Conservation (phyloP, 2,888 invertebrate genomes). For the Troides aeacus region DNA sequence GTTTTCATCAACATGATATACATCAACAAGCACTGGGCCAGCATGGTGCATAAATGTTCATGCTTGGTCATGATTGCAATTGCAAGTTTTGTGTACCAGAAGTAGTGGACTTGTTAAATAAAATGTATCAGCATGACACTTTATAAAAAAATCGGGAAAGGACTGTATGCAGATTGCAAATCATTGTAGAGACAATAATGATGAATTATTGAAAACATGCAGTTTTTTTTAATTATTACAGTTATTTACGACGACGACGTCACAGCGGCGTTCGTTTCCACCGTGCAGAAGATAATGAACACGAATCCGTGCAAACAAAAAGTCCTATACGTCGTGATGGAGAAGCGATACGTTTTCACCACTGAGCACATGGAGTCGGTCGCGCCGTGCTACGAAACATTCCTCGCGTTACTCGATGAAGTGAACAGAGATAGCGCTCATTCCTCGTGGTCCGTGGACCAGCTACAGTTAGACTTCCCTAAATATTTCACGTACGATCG, state of each 20-base stretch:
- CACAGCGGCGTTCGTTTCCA: constrained; percentile 88
- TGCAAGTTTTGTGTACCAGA: too few species aligned
- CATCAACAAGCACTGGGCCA: too few species aligned
- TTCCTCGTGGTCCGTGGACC: constrained; percentile 80
- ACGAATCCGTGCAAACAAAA: constrained; percentile 73
- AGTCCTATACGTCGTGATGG: constrained; percentile 86
- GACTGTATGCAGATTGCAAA: too few species aligned
- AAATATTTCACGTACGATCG: constrained; percentile 91
- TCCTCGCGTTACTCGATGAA: constrained; percentile 81
- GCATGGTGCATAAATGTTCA: too few species aligned
- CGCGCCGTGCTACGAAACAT: constrained; percentile 94
- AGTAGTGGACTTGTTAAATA: too few species aligned
- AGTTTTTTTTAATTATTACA: constrained; percentile 58
- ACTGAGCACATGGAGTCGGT: constrained; percentile 87
- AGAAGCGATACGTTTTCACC: constrained; percentile 93
- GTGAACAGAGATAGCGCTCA: constrained; percentile 65
- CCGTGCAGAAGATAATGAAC: constrained; percentile 84
- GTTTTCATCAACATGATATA: too few species aligned
- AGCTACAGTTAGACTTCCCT: constrained; percentile 85
- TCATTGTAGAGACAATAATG: too few species aligned
- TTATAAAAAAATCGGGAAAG: too few species aligned
- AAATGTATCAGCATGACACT: too few species aligned
- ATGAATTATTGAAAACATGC: too few species aligned
- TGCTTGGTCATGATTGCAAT: too few species aligned
- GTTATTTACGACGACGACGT: constrained; percentile 92